Conservation (phyloP, 2,113 vertebrate species). For the Struthidea cinerea region DNA sequence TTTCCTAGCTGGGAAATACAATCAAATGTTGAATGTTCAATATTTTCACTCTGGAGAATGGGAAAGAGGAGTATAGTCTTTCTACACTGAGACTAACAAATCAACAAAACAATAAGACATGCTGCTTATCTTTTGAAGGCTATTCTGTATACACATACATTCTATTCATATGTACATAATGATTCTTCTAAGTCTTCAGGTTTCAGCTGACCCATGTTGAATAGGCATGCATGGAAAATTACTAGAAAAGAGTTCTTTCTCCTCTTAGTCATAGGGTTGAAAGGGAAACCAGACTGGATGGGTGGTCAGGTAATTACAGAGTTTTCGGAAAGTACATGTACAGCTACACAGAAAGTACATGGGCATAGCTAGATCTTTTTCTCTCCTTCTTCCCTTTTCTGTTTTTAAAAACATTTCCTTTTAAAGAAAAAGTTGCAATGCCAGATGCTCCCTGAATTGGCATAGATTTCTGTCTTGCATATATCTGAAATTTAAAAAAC, state of each 20-base stretch:
- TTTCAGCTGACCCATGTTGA: neutral
- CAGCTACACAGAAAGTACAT: neutral
- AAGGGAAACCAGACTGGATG: neutral
- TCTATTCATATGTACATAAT: neutral
- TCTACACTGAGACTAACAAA: neutral
- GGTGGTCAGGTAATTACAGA: neutral
- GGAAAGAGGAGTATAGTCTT: neutral
- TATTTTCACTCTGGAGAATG: neutral
- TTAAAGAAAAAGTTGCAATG: neutral
- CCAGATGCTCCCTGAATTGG: neutral
- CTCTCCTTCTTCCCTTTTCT: neutral
- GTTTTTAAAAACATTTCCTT: neutral
- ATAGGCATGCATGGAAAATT: neutral
- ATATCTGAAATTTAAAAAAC: neutral
- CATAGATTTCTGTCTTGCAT: neutral
- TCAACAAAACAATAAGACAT: neutral
- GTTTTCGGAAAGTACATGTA: neutral
- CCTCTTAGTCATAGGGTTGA: neutral
- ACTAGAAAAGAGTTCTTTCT: neutral
- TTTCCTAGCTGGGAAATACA: neutral
- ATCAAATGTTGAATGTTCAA: neutral
- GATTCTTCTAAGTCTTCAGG: neutral
- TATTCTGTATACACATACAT: neutral
- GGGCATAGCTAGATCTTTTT: neutral
- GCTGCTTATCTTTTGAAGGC: neutral